Percentiles rank a stretch among this genome's conserved stretches.
phyloP scores from a whole-genome alignment of 2,113 vertebrate species.

The Siniperca knerii region DNA sequence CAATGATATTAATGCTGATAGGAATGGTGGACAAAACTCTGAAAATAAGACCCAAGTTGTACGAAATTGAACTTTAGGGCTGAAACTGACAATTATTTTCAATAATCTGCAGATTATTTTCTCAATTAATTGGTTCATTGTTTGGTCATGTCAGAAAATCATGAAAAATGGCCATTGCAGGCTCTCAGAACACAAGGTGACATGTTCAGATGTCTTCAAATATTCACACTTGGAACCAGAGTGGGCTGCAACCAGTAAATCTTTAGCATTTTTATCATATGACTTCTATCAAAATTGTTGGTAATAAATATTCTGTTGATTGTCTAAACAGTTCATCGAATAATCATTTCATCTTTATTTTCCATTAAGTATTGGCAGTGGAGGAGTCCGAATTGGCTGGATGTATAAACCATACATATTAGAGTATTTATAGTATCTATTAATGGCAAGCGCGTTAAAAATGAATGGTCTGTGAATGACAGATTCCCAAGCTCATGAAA shows the following conservation, averaged over 20 bases:
- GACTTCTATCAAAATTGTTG: background rate
- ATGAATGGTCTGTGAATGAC: slow-evolving; percentile 60
- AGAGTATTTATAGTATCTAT: slow-evolving; percentile 50
- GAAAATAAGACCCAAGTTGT: background rate
- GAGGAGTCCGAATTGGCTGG: background rate
- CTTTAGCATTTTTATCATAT: too few species aligned
- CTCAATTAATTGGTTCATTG: background rate
- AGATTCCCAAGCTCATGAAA: slow-evolving; percentile 53
- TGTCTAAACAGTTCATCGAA: background rate
- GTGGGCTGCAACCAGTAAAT: background rate
- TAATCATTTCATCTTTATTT: background rate
- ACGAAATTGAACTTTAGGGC: too few species aligned
- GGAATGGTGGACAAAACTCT: too few species aligned
- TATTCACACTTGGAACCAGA: background rate
- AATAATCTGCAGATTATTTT: background rate
- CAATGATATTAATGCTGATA: too few species aligned
- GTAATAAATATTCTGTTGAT: background rate
- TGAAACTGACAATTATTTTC: too few species aligned
- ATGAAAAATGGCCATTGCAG: background rate
- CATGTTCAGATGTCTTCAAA: background rate
- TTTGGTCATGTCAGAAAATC: background rate
- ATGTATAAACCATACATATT: slow-evolving; percentile 11
- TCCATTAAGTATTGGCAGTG: background rate
- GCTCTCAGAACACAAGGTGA: background rate
- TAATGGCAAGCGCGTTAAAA: slow-evolving; percentile 58